Percentiles rank a stretch among this genome's conserved stretches.
phyloP scores from a whole-genome alignment of 2,113 vertebrate species.

The Pao palembangensis region DNA sequence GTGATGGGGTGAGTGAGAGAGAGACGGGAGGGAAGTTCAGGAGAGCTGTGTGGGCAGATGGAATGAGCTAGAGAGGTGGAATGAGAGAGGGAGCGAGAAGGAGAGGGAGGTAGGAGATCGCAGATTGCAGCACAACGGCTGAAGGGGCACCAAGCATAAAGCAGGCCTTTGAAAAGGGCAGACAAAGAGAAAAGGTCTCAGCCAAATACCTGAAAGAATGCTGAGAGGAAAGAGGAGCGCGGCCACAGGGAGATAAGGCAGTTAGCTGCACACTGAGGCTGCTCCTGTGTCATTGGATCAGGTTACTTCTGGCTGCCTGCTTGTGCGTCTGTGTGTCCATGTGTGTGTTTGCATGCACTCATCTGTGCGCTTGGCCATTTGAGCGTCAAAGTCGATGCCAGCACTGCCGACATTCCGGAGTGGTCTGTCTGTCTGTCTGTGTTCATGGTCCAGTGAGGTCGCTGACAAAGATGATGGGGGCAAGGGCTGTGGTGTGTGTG shows the following conservation, averaged over 20 bases:
- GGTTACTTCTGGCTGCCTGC: conserved; percentile 44
- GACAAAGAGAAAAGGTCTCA: conserved; percentile 74
- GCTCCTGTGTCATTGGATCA: conserved; percentile 69
- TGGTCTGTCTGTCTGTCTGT: conserved; percentile 50
- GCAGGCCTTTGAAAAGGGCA: conserved; percentile 75
- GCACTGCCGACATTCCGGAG: conserved; percentile 63
- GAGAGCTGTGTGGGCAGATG: conserved; percentile 10
- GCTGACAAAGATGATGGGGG: conserved; percentile 64
- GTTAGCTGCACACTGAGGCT: conserved; percentile 70
- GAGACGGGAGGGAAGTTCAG: conserved; percentile 22
- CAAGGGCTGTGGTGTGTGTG: conserved; percentile 5
- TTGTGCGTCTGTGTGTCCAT: conserved; percentile 8
- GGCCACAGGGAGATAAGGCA: conserved; percentile 71
- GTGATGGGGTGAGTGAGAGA: neutral
- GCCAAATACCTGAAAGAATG: conserved; percentile 77
- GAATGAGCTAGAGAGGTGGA: conserved; percentile 12
- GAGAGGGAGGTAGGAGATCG: conserved; percentile 22
- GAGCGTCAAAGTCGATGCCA: conserved; percentile 51
- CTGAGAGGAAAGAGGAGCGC: conserved; percentile 73
- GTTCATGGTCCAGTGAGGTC: conserved; percentile 70
- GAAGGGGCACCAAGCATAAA: conserved; percentile 67
- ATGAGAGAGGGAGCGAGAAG: conserved; percentile 8
- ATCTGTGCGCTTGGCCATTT: conserved; percentile 48
- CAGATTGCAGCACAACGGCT: conserved; percentile 48
- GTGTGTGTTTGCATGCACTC: conserved; percentile 42